Conservation (phyloP, 1,140 invertebrate species). For the Bactericera cockerelli region DNA sequence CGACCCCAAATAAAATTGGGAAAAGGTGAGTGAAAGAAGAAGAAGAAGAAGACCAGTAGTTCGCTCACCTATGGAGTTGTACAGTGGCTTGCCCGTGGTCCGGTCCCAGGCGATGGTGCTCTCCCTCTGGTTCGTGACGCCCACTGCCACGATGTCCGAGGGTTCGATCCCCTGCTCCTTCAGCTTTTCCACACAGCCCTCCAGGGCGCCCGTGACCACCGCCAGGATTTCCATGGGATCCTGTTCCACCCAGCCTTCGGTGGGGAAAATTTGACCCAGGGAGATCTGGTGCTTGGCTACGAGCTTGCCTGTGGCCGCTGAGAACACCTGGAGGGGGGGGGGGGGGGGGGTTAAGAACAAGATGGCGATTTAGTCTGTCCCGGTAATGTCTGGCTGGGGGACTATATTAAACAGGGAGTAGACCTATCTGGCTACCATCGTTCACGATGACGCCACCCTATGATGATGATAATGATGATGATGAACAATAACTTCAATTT, state of each 20-base stretch:
- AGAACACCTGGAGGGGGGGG: constrained; percentile 23
- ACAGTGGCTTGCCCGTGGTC: constrained; percentile 63
- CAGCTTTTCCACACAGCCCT: constrained; percentile 43
- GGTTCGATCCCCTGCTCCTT: constrained; percentile 40
- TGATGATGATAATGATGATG: too few species aligned
- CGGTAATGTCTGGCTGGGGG: too few species aligned
- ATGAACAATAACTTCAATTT: too few species aligned
- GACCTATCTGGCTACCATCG: too few species aligned
- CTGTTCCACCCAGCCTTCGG: constrained; percentile 93
- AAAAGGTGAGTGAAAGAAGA: too few species aligned
- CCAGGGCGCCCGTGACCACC: constrained; percentile 59
- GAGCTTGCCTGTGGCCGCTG: constrained; percentile 29
- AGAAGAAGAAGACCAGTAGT: too few species aligned
- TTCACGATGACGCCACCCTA: too few species aligned
- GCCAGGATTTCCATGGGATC: constrained; percentile 71
- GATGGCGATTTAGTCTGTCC: too few species aligned
- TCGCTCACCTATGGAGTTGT: constrained; percentile 60
- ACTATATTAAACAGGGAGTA: too few species aligned
- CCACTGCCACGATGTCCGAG: constrained; percentile 41
- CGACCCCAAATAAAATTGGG: too few species aligned
- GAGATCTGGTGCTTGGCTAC: constrained; percentile 72
- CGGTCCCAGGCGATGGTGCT: constrained; percentile 87
- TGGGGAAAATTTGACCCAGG: constrained; percentile 72
- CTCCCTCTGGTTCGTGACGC: constrained; percentile 88
- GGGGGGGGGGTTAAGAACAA: too few species aligned